phyloP scores from a whole-genome alignment of 2,888 invertebrate species.

The Nemotelus nigrinus region DNA sequence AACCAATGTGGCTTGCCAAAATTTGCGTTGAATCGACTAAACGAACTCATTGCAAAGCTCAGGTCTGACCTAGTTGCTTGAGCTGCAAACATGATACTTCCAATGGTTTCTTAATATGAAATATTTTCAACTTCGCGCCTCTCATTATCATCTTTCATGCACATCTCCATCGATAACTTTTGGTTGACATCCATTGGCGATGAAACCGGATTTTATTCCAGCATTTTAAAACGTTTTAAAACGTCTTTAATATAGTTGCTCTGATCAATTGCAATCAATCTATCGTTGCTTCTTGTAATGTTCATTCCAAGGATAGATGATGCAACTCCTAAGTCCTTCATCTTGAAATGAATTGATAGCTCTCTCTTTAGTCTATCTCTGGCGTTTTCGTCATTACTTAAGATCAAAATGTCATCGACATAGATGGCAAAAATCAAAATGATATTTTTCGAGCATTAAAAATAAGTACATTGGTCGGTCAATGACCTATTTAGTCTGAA shows the following conservation, averaged over 20 bases:
- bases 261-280: too few species aligned
- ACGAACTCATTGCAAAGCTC: too few species aligned
- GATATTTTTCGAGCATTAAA: constrained; percentile 28
- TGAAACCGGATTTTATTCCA: constrained; percentile 23
- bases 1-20: neutral
- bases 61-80: too few species aligned
- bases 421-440: constrained; percentile 43
- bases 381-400: constrained; percentile 46
- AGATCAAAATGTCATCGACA: constrained; percentile 46
- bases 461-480: constrained; percentile 36
- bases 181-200: constrained; percentile 25
- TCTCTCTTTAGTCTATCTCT: constrained; percentile 47
- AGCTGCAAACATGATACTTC: too few species aligned
- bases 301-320: constrained; percentile 48
- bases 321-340: constrained; percentile 51
- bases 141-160: constrained; percentile 37
- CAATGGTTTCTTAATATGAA: too few species aligned
- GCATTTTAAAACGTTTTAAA: too few species aligned
- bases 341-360: constrained; percentile 48
- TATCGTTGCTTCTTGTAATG: neutral
- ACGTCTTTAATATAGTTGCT: too few species aligned
- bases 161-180: constrained; percentile 43
- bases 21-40: constrained; percentile 34
- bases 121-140: too few species aligned
- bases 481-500: too few species aligned